Evolutionary conservation across 1,140 invertebrate genomes (phyloP).

Genomic region (Heliothis subflexa): DNA sequence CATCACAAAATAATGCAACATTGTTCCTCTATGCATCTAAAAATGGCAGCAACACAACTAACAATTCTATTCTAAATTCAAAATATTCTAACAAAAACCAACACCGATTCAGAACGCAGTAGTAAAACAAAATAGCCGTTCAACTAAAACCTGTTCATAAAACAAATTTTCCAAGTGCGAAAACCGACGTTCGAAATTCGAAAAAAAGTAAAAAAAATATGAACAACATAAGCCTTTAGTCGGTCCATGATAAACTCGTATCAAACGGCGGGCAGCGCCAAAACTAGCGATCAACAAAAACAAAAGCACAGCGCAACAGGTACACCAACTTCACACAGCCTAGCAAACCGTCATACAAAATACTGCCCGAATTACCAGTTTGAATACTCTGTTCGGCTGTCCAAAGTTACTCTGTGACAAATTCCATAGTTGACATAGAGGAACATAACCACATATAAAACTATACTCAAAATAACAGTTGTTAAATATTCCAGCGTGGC

Average conservation of each 20-base stretch:
- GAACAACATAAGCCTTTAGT: conserved; percentile 40
- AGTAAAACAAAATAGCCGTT: conserved; percentile 21
- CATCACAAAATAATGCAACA: background rate
- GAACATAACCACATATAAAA: conserved; percentile 12
- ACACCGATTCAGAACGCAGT: background rate
- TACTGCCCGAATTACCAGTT: background rate
- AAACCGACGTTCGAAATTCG: conserved; percentile 41
- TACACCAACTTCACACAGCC: conserved; percentile 51
- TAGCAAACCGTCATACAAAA: conserved; percentile 37
- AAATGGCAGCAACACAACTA: background rate
- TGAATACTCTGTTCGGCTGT: background rate
- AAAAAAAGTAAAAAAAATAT: conserved; percentile 44
- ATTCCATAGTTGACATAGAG: conserved; percentile 34
- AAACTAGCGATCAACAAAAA: conserved; percentile 80
- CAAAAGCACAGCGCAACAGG: conserved; percentile 78
- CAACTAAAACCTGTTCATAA: conserved; percentile 32
- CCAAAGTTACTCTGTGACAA: conserved; percentile 21
- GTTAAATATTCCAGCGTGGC: conserved; percentile 14
- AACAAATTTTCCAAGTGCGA: conserved; percentile 39
- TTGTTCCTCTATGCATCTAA: background rate
- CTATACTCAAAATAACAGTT: conserved; percentile 14
- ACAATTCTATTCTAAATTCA: conserved; percentile 11
- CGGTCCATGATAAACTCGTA: conserved; percentile 50
- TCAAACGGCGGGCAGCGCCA: conserved; percentile 53
- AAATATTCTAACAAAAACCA: conserved; percentile 1